A percentile compares a stretch with the other conserved stretches of the same genome.
These are phyloP conservation scores for Calypte anna DNA, from an alignment of 2,113 vertebrate species.

Conservation along the genomic window DNA sequence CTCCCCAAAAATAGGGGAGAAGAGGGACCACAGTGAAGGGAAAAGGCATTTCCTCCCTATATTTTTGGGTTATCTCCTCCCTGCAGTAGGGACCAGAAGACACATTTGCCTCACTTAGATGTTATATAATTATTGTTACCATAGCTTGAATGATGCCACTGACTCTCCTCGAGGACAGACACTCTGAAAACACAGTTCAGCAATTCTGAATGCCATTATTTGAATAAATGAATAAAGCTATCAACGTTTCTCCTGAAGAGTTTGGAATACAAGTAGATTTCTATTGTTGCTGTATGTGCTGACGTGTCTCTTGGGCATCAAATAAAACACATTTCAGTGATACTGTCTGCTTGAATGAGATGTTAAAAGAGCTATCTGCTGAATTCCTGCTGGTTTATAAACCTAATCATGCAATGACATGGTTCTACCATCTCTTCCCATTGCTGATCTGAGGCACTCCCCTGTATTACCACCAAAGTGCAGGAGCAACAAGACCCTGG, in stretches of 20 bases:
- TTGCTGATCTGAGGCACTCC: neutral
- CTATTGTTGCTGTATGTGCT: slow-evolving; percentile 29
- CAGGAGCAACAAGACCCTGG: neutral
- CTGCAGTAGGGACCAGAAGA: accelerated
- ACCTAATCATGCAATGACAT: neutral
- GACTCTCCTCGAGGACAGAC: neutral
- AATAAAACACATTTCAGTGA: neutral
- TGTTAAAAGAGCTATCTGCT: neutral
- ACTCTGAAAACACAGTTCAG: neutral
- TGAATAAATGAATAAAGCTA: slow-evolving; percentile 44
- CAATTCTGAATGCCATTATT: neutral
- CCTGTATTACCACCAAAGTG: accelerated
- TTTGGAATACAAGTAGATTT: slow-evolving; percentile 40
- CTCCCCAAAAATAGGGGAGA: neutral
- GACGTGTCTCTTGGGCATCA: neutral
- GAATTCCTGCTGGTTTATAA: neutral
- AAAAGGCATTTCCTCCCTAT: neutral
- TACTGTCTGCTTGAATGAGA: slow-evolving; percentile 21
- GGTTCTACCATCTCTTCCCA: accelerated
- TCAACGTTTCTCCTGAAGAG: slow-evolving; percentile 4
- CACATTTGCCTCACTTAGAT: neutral
- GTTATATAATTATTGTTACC: neutral
- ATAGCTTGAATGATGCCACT: accelerated
- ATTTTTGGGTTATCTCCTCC: neutral
- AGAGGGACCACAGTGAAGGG: neutral